phyloP scores from a whole-genome alignment of 2,113 vertebrate species.

The Ceratotherium simum region DNA sequence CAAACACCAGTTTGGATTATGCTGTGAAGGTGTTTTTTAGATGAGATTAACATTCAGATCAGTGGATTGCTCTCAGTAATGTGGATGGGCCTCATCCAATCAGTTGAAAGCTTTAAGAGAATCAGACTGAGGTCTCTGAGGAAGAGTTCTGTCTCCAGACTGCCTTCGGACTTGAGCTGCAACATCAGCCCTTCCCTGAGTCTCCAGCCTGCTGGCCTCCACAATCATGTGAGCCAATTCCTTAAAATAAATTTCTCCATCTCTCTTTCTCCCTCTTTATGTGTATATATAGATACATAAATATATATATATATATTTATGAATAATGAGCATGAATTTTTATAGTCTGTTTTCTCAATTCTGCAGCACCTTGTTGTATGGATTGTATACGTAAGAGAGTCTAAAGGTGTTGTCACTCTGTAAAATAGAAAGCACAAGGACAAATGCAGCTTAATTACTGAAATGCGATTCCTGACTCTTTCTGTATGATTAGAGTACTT shows the following conservation, averaged over 20 bases:
- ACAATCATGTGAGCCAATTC: neutral
- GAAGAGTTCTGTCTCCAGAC: neutral
- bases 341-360: constrained; percentile 73
- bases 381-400: constrained; percentile 78
- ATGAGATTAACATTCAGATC: neutral
- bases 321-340: constrained; percentile 79
- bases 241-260: neutral
- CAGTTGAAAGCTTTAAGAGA: neutral
- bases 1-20: neutral
- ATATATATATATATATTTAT: neutral
- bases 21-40: neutral
- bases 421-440: constrained; percentile 65
- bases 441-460: constrained; percentile 68
- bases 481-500: constrained; percentile 57
- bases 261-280: neutral
- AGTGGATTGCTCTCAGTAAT: neutral
- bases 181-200: neutral
- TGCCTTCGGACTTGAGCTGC: neutral
- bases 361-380: constrained; percentile 74
- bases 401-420: constrained; percentile 62
- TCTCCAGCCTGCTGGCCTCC: neutral
- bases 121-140: neutral
- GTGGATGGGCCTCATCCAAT: neutral
- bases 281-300: too few species aligned
- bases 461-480: constrained; percentile 74